These are phyloP conservation scores for Drosophila paramelanica DNA, from an alignment of 2,888 invertebrate genomes.

Conservation along the genomic window DNA sequence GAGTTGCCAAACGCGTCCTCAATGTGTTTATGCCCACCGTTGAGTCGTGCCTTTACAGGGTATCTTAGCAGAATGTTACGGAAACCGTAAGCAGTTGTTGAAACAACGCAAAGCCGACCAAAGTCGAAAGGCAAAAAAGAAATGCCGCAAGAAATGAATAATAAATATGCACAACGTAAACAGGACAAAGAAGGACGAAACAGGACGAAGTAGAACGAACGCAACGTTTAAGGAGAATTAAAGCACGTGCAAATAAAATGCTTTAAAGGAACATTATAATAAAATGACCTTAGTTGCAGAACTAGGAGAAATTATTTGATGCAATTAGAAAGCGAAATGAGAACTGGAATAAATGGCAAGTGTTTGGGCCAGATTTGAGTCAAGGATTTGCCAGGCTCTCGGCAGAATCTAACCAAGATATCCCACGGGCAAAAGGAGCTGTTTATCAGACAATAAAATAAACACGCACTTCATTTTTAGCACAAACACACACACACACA, in stretches of 20 bases:
- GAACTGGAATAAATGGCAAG: constrained; percentile 25
- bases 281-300: not conserved
- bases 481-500: constrained; percentile 32
- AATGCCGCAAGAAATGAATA: constrained; percentile 64
- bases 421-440: constrained; percentile 54
- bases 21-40: not conserved
- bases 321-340: not conserved
- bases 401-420: not conserved
- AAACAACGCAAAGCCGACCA: constrained; percentile 46
- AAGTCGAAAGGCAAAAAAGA: constrained; percentile 33
- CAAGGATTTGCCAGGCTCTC: constrained; percentile 10
- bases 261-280: constrained; percentile 15
- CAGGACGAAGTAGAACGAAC: constrained; percentile 2
- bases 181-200: constrained; percentile 5
- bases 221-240: constrained; percentile 14
- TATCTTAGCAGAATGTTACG: constrained; percentile 10
- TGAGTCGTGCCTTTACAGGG: constrained; percentile 4
- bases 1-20: not conserved
- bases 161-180: constrained; percentile 51
- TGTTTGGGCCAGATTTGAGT: constrained; percentile 28
- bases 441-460: constrained; percentile 80
- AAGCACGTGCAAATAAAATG: constrained; percentile 7
- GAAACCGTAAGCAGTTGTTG: constrained; percentile 47
- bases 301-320: not conserved
- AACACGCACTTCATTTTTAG: constrained; percentile 71